Evolutionary conservation across 2,888 invertebrate species (phyloP).

Genomic region (Drosophila recens): DNA sequence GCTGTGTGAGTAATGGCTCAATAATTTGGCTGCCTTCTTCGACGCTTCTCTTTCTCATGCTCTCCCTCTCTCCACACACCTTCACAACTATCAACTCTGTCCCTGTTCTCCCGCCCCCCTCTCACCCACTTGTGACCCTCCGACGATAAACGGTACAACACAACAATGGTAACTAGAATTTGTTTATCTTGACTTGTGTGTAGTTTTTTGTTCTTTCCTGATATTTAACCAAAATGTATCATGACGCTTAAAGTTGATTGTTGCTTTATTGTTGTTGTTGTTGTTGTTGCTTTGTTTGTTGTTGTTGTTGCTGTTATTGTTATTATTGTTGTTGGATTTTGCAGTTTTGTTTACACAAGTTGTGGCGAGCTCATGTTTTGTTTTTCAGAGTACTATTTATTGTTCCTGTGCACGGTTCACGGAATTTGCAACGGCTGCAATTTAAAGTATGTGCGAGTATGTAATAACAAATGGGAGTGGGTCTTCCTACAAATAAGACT

Average conservation of each 20-base stretch:
- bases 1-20: conserved; percentile 72
- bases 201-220: conserved; percentile 64
- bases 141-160: conserved; percentile 51
- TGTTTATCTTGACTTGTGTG: conserved; percentile 75
- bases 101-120: too few species aligned
- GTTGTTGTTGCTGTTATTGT: conserved; percentile 43
- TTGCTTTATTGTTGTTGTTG: conserved; percentile 35
- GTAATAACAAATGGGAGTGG: conserved; percentile 48
- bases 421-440: conserved; percentile 69
- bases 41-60: conserved; percentile 1
- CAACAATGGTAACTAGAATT: conserved; percentile 77
- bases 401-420: conserved; percentile 75
- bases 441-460: conserved; percentile 58
- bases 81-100: not conserved
- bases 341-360: conserved; percentile 75
- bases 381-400: conserved; percentile 63
- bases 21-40: conserved; percentile 63
- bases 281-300: conserved; percentile 36
- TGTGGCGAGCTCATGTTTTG: conserved; percentile 64
- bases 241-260: conserved; percentile 74
- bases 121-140: conserved; percentile 21
- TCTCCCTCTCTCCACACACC: not conserved
- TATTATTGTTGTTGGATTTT: conserved; percentile 46
- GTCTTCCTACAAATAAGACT: not conserved
- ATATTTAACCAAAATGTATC: conserved; percentile 78